Conservation (phyloP, 2,888 invertebrate species). For the Drosophila anceps region DNA sequence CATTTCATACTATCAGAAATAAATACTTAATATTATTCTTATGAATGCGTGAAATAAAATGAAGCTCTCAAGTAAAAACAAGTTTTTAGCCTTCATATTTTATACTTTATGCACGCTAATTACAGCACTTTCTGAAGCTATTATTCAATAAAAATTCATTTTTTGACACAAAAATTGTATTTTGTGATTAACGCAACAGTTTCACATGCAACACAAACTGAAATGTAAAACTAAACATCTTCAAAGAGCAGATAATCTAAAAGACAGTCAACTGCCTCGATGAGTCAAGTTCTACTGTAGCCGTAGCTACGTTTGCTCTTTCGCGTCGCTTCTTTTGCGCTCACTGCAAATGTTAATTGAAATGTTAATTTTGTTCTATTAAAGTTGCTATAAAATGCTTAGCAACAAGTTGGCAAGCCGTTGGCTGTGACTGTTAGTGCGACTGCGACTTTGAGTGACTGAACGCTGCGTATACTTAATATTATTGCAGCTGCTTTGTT, state of each 20-base stretch:
- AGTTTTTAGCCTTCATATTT: not conserved
- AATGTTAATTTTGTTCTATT: slow-evolving; percentile 9
- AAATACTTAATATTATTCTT: no score
- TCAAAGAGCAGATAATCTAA: not conserved
- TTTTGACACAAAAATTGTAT: not conserved
- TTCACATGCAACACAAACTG: not conserved
- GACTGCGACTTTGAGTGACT: not conserved
- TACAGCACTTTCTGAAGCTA: not conserved
- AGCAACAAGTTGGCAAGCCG: slow-evolving; percentile 16
- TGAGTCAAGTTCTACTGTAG: not conserved
- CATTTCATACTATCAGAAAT: no score
- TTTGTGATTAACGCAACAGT: not conserved
- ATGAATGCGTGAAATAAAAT: no score
- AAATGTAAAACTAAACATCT: not conserved
- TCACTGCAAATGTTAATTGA: not conserved
- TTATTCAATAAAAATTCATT: not conserved
- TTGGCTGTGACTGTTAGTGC: slow-evolving; percentile 5
- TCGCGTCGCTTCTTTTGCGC: not conserved
- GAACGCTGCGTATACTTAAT: slow-evolving; percentile 63
- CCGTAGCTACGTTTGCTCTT: not conserved
- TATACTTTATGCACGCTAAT: not conserved
- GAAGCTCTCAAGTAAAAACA: not conserved
- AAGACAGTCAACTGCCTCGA: not conserved
- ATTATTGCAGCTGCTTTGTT: slow-evolving; percentile 71
- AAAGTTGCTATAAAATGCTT: slow-evolving; percentile 6